Evolutionary conservation across 2,797 vertebrate species (phyloP).

Genomic region (Cossypha caffra): DNA sequence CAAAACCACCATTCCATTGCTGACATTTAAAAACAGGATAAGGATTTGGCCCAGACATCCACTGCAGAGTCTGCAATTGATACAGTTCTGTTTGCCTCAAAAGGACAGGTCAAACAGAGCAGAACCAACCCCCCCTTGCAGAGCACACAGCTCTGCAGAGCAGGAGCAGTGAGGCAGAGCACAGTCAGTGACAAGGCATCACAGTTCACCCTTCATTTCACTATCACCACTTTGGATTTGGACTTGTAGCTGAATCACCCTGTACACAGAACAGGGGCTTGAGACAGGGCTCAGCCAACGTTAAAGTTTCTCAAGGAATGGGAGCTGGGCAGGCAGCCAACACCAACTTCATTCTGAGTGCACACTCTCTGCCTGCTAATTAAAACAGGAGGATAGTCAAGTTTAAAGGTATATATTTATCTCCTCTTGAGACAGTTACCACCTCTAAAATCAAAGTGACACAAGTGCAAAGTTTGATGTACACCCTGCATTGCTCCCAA

Average conservation of each 20-base stretch:
- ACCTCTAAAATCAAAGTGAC: constrained; percentile 34
- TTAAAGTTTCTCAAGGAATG: constrained; percentile 24
- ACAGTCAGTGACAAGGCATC: neutral
- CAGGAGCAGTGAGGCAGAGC: neutral
- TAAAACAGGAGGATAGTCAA: constrained; percentile 5
- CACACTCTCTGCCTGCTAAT: constrained; percentile 46
- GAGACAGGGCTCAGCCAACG: neutral
- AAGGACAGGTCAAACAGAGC: neutral
- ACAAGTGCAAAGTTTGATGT: neutral
- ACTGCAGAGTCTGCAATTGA: neutral
- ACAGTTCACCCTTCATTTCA: neutral
- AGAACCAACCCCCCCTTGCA: neutral
- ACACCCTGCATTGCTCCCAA: neutral
- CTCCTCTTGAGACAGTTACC: constrained; percentile 12
- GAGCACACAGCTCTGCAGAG: neutral
- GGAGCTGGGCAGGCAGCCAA: constrained; percentile 36
- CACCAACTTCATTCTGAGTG: constrained; percentile 38
- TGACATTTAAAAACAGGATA: neutral
- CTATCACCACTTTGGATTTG: neutral
- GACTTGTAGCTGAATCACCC: neutral
- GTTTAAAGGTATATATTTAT: constrained; percentile 46
- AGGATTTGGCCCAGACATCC: neutral
- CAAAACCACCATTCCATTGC: neutral
- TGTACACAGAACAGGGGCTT: neutral
- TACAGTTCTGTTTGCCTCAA: neutral